Evolutionary conservation across 2,797 vertebrate genomes (phyloP).

Genomic region (Darevskia mixta): DNA sequence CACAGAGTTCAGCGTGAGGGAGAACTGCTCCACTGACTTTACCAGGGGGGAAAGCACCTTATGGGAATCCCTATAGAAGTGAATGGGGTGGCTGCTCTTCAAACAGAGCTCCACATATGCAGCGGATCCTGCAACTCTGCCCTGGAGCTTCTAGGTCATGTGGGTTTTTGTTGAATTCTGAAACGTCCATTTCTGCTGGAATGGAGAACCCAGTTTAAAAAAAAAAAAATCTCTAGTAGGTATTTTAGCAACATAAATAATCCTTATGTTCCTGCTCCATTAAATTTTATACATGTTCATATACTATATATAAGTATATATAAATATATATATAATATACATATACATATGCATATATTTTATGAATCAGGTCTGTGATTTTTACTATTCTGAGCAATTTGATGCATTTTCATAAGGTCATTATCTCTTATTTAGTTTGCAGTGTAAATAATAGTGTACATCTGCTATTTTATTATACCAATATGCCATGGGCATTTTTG

Average conservation of each 20-base stretch:
- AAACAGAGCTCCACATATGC: background rate
- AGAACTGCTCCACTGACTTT: background rate
- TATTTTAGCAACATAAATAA: background rate
- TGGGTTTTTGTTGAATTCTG: background rate
- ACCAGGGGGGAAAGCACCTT: background rate
- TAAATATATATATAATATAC: constrained; percentile 55
- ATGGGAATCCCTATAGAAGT: background rate
- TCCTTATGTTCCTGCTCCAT: constrained; percentile 23
- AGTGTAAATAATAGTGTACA: constrained; percentile 77
- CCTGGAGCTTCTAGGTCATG: background rate
- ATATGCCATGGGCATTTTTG: constrained; percentile 66
- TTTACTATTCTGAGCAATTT: constrained; percentile 50
- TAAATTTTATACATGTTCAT: constrained; percentile 37
- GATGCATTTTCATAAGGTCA: constrained; percentile 67
- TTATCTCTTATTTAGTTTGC: constrained; percentile 69
- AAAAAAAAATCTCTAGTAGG: constrained; percentile 5
- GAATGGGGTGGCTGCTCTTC: background rate
- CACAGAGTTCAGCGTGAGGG: background rate
- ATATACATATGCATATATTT: constrained; percentile 52
- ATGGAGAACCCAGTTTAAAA: background rate
- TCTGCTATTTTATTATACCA: constrained; percentile 73
- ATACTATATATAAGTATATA: constrained; percentile 16
- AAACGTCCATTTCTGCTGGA: background rate
- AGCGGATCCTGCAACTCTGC: background rate
- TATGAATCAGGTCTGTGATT: constrained; percentile 75